Evolutionary conservation across 2,113 vertebrate genomes (phyloP).

Genomic region (Neolamprologus hecqui): DNA sequence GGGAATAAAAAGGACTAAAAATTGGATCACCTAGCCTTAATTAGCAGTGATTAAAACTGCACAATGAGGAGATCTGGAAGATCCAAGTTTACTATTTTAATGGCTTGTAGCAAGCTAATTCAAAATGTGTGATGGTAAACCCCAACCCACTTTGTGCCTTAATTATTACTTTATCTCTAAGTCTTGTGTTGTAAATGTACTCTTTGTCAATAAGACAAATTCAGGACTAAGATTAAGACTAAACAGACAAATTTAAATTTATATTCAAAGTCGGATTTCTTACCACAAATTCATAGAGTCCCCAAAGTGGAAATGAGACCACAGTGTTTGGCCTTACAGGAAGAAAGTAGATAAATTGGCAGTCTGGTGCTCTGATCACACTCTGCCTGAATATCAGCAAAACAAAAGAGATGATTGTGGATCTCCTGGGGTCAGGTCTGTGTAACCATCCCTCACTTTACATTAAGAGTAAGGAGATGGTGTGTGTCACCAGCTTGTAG

Average conservation of each 20-base stretch:
- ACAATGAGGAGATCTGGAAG: background rate
- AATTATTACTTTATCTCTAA: background rate
- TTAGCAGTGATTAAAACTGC: background rate
- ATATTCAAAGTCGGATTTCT: background rate
- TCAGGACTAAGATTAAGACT: background rate
- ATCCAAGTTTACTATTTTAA: background rate
- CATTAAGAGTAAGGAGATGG: background rate
- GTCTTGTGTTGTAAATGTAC: background rate
- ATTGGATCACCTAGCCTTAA: background rate
- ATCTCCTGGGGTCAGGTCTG: background rate
- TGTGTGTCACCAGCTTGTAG: background rate
- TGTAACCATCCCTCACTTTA: background rate
- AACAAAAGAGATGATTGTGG: background rate
- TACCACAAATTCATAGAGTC: background rate
- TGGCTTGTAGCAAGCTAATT: background rate
- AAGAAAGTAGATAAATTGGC: background rate
- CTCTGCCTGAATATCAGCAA: background rate
- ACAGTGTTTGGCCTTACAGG: background rate
- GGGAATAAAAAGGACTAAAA: background rate
- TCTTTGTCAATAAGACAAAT: background rate
- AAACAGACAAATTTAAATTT: background rate
- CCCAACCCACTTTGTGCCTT: background rate
- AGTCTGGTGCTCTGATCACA: background rate
- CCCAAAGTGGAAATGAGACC: background rate
- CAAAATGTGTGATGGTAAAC: background rate